These are phyloP conservation scores for Unio delphinus DNA, from an alignment of 2,888 invertebrate genomes.

Conservation along the genomic window DNA sequence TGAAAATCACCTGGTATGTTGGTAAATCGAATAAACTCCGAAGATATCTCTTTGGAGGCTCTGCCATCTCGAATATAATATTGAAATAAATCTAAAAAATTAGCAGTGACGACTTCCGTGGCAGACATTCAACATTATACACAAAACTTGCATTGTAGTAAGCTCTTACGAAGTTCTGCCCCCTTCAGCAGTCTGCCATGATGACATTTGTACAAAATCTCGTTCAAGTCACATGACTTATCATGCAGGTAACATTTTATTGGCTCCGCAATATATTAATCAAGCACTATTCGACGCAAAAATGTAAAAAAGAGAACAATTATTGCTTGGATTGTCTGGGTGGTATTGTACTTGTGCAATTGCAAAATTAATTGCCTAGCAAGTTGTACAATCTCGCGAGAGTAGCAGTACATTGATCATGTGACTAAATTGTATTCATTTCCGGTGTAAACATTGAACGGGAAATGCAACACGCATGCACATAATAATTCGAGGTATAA, in stretches of 20 bases:
- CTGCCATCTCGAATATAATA: constrained; percentile 17
- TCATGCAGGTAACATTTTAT: too few species aligned
- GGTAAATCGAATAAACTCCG: constrained; percentile 50
- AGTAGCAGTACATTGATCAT: neutral
- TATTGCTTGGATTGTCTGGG: too few species aligned
- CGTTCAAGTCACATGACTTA: too few species aligned
- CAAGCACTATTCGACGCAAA: too few species aligned
- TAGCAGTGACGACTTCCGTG: too few species aligned
- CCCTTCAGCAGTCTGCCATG: constrained; percentile 1
- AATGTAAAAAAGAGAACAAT: too few species aligned
- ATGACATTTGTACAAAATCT: too few species aligned
- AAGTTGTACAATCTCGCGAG: too few species aligned
- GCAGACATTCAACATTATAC: neutral
- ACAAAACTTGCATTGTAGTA: neutral
- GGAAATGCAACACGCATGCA: neutral
- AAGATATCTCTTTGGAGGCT: constrained; percentile 11
- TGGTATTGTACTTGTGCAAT: too few species aligned
- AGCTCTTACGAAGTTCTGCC: constrained; percentile 1
- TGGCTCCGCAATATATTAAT: too few species aligned
- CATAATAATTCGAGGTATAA: neutral
- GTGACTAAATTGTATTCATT: neutral
- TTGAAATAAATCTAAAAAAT: neutral
- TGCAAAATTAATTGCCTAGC: too few species aligned
- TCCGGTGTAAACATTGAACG: neutral
- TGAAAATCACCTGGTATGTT: constrained; percentile 81